Conservation (phyloP, 2,888 invertebrate genomes). For the Drosophila longiperda region DNA sequence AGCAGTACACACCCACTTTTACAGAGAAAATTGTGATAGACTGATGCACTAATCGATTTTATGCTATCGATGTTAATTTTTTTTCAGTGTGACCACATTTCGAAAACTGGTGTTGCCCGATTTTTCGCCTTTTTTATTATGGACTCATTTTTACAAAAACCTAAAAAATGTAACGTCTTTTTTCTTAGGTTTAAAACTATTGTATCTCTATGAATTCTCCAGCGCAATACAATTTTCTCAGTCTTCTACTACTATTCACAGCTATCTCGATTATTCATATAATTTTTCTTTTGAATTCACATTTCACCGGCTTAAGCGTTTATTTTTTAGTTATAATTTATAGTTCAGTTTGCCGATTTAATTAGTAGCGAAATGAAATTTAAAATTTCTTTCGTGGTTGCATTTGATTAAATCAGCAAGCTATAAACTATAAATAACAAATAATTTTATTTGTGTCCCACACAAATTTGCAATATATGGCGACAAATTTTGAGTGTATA, state of each 20-base stretch:
- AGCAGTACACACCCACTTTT: slow-evolving; percentile 52
- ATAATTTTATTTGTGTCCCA: background rate
- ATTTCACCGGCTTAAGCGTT: background rate
- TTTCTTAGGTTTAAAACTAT: background rate
- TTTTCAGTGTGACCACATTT: slow-evolving; percentile 27
- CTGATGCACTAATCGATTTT: slow-evolving; percentile 23
- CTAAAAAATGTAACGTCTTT: background rate
- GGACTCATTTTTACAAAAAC: background rate
- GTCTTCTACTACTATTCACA: background rate
- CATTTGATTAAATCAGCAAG: background rate
- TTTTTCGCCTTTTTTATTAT: background rate
- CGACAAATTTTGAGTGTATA: background rate
- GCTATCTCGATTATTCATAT: background rate
- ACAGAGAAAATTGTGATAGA: slow-evolving; percentile 46
- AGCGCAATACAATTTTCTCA: background rate
- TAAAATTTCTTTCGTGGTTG: background rate
- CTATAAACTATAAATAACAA: background rate
- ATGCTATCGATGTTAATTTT: slow-evolving; percentile 14
- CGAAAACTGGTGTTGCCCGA: background rate
- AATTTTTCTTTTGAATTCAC: background rate
- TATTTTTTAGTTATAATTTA: background rate
- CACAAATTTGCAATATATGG: background rate
- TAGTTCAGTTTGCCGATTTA: background rate
- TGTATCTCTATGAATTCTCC: background rate
- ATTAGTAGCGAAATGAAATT: background rate